Base-by-base conservation (phyloP, 2,113 vertebrate genomes). In the Odocoileus virginianus region DNA sequence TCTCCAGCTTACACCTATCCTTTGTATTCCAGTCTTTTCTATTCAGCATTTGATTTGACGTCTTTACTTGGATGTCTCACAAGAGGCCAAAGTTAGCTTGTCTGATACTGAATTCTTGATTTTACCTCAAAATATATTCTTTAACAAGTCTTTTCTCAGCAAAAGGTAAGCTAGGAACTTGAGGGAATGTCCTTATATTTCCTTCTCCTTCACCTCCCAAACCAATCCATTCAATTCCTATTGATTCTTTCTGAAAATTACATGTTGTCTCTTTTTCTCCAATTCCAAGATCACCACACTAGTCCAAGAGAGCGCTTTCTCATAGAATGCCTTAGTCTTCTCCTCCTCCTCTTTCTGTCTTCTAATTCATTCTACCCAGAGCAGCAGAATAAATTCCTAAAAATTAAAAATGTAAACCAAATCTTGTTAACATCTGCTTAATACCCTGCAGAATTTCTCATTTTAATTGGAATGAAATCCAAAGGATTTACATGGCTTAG, bases 351-450 rank as follows among this genome's bases (percentile, higher is more conserved):
- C 67, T 74, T 86, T 33, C 30, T 82, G 43, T 93, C 81, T 86
- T 82, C 28, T 91, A 64, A 95, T 92, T 78, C 33, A 64, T 78
- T 52, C 7, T 21, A 74, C 60, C 64, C 82, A 74, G 30, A 96
- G 36, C 27, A 52, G 27, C 47, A 97, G 55, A 95, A 43, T 55
- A 93, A 97, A 96, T 76, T 91, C 64, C 60, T 87, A 89, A 55
- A 96, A 87, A 89, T 36, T 96, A 86, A 96, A 96, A 89, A 89
- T 93, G 55, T 91, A 96, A 91, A 89, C 78, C 55, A 95, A 93
- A 87, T 94, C 71, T 94, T 89, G 40, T 94, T 96, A 86, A 89
- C 93, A 96, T 91, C 89, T 97, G 91, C 71, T 97, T 93, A 71
- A 86, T 89, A 82, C 36, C 28, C 79, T 89, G 30, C 50, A 93